These are phyloP conservation scores for Pangasius djambal DNA, from an alignment of 2,797 vertebrate species.

Conservation along the genomic window DNA sequence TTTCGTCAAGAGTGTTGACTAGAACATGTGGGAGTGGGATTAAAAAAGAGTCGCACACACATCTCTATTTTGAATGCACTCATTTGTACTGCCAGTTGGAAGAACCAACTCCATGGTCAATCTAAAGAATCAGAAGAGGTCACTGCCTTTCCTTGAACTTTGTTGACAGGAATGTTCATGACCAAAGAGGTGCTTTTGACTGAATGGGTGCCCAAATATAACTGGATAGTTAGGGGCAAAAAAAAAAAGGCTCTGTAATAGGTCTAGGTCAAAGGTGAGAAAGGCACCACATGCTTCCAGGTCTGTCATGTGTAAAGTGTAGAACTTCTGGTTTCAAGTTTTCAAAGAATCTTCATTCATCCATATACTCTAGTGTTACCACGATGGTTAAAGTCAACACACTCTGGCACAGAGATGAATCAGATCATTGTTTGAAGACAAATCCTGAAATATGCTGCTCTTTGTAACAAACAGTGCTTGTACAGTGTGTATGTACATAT, in stretches of 20 bases:
- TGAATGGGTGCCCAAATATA: conserved; percentile 34
- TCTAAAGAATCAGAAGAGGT: conserved; percentile 17
- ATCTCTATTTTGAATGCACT: neutral
- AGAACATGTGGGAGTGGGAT: neutral
- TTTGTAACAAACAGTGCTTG: neutral
- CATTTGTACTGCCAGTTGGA: neutral
- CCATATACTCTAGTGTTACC: conserved; percentile 21
- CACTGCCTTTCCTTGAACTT: conserved; percentile 35
- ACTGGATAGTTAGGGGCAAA: conserved; percentile 37
- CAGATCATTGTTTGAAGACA: neutral
- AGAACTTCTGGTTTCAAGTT: conserved; percentile 34
- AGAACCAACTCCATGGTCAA: conserved; percentile 8
- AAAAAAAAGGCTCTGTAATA: conserved; percentile 17
- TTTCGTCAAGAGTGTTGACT: neutral
- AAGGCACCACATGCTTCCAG: conserved; percentile 47
- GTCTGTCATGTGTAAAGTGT: conserved; percentile 48
- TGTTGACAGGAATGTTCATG: conserved; percentile 34
- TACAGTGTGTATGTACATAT: neutral
- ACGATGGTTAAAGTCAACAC: neutral
- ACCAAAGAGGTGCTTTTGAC: conserved; percentile 37
- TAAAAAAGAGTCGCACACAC: neutral
- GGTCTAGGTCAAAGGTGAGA: conserved; percentile 49
- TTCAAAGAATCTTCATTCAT: conserved; percentile 37
- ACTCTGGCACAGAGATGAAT: conserved; percentile 3
- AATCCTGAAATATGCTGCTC: neutral